Base-by-base conservation (phyloP, 2,113 vertebrate genomes). In the Brachirus orientalis region DNA sequence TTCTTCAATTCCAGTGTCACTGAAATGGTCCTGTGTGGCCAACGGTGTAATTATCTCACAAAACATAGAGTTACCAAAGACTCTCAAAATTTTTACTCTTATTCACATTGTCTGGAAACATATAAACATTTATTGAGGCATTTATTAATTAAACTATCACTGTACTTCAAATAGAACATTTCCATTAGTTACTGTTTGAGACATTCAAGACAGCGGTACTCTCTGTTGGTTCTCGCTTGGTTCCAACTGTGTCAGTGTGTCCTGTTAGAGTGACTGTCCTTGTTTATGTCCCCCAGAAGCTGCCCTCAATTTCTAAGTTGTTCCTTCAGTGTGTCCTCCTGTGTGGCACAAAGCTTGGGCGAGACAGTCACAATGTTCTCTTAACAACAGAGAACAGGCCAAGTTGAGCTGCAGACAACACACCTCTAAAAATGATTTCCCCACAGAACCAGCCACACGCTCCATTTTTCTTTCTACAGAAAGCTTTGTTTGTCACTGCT, bases 251-350 rank as follows among this genome's bases (percentile, higher is more conserved):
- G 3, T 77, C 54, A 59, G 63, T 64, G 43, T 41, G 51, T 59
- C 63, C 63, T 72, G 13, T 65, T 3, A 3, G 28, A 69, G 46
- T 65, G 54, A 57, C 61, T 72, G 64, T 79, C 79, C 77, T 83
- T 70, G 57, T 62, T 55, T 67, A 36, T 41, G 63, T 65, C 71
- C 72, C 71, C 69, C 50, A 75, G 70, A 85, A 43, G 12, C 64
- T 52, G 62, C 36, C 36, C 78, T 82, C 73, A 72, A 72, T 82
- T 83, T 86, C 70, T 57, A 81, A 62, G 51, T 56, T 67, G 55
- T 62, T 62, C 61, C 72, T 58, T 66, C 16, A 47, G 19, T 2
- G 38, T 45, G 53, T 72, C 66, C 70, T 73, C 59, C 54, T 58
- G 52, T 58, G 57, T 28, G 44, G 22, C 58, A 70, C 61, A 75